A percentile compares a stretch with the other conserved stretches of the same genome.
Conservation (phyloP, 2,888 invertebrate species). For the Ephialtes manifestator region DNA sequence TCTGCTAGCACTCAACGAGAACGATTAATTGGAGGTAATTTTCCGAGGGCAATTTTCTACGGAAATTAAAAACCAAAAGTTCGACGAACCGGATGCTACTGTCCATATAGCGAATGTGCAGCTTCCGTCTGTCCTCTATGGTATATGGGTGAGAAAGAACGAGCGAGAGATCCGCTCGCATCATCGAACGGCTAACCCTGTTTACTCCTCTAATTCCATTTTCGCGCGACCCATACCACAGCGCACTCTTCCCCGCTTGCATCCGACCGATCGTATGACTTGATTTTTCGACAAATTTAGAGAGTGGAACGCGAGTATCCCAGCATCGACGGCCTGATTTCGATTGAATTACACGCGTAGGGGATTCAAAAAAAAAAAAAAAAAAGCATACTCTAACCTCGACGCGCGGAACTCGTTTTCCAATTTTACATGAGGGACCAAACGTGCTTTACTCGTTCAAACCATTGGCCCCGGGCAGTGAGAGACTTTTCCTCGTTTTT, state of each 20-base stretch:
- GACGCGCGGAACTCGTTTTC: slow-evolving; percentile 16
- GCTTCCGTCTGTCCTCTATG: slow-evolving; percentile 15
- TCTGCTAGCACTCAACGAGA: slow-evolving; percentile 16
- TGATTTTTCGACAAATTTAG: slow-evolving; percentile 84
- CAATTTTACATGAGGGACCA: slow-evolving; percentile 50
- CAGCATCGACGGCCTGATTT: slow-evolving; percentile 59
- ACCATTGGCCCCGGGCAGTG: slow-evolving; percentile 72
- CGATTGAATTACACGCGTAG: slow-evolving; percentile 60
- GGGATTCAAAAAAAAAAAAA: slow-evolving; percentile 63
- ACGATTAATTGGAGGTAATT: slow-evolving; percentile 82
- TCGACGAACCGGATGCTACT: slow-evolving; percentile 36
- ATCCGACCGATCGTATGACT: slow-evolving; percentile 80
- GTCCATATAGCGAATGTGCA: slow-evolving; percentile 14
- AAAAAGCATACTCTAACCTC: slow-evolving; percentile 57
- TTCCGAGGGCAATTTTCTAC: slow-evolving; percentile 79
- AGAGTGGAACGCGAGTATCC: slow-evolving; percentile 48
- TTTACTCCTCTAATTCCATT: slow-evolving; percentile 84
- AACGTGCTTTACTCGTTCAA: slow-evolving; percentile 15
- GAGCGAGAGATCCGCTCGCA: slow-evolving; percentile 73
- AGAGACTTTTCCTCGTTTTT: slow-evolving; percentile 81
- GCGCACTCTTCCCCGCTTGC: slow-evolving; percentile 52
- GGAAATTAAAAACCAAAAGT: slow-evolving; percentile 81
- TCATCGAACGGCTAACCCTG: slow-evolving; percentile 81
- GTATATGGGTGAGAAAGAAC: slow-evolving; percentile 52
- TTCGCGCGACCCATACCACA: slow-evolving; percentile 77